Conservation (phyloP, 2,888 invertebrate species). For the Meteorus colon region DNA sequence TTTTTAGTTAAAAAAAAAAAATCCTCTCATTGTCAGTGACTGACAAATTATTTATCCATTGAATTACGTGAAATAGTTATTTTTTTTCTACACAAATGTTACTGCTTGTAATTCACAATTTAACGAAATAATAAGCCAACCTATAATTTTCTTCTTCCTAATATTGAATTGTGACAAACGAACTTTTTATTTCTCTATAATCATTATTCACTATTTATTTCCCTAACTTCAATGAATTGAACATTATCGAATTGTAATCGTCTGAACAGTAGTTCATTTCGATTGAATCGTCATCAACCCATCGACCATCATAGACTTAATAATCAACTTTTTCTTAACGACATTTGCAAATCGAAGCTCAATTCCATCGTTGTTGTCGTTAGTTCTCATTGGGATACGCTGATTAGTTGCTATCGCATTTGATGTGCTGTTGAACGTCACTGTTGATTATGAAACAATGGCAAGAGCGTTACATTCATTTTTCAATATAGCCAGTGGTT, state of each 20-base stretch:
- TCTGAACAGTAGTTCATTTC: not conserved
- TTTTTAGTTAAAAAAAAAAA: not conserved
- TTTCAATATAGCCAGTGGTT: not conserved
- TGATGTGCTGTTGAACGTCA: not conserved
- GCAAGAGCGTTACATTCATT: not conserved
- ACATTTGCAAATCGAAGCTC: not conserved
- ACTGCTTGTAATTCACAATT: not conserved
- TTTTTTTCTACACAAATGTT: not conserved
- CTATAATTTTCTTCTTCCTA: not conserved
- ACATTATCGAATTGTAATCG: not conserved
- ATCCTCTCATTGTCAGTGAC: no score
- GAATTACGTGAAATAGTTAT: not conserved
- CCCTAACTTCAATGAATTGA: not conserved
- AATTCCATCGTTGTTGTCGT: not conserved
- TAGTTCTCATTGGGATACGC: conserved; percentile 3
- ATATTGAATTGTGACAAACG: not conserved
- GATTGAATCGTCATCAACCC: not conserved
- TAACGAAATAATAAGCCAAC: not conserved
- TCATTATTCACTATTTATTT: not conserved
- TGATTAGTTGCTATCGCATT: not conserved
- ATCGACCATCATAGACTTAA: not conserved
- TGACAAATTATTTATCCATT: not conserved
- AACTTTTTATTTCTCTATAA: not conserved
- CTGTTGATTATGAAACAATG: not conserved
- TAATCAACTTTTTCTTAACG: not conserved